Conservation (phyloP, 1,140 invertebrate species). For the Drosophila aff. region DNA sequence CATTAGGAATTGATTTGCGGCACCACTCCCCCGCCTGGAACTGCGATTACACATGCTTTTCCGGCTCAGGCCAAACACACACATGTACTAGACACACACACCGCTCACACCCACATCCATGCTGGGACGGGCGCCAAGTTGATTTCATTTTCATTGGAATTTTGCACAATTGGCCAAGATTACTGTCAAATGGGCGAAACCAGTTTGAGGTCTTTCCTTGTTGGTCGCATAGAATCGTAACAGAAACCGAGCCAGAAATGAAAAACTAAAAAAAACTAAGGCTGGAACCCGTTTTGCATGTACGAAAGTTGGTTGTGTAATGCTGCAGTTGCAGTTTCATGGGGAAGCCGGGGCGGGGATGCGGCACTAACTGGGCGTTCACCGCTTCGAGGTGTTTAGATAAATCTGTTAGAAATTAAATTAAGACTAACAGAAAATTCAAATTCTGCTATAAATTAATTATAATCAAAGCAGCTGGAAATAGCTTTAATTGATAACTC, state of each 20-base stretch:
- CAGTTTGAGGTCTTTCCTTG: slow-evolving; percentile 74
- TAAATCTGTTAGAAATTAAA: slow-evolving; percentile 74
- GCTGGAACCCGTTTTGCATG: slow-evolving; percentile 53
- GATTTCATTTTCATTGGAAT: slow-evolving; percentile 78
- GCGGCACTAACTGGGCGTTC: slow-evolving; percentile 52
- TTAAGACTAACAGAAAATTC: slow-evolving; percentile 15
- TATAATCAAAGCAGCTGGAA: background rate
- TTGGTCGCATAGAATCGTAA: slow-evolving; percentile 70
- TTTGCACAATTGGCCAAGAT: slow-evolving; percentile 72
- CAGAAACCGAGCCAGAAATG: slow-evolving; percentile 33
- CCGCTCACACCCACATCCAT: slow-evolving; percentile 3
- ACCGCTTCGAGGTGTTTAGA: slow-evolving; percentile 67
- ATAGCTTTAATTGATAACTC: slow-evolving; percentile 38
- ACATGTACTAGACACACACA: background rate
- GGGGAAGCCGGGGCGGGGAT: slow-evolving; percentile 1
- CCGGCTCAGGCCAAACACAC: slow-evolving; percentile 27
- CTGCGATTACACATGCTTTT: slow-evolving; percentile 38
- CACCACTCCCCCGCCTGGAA: slow-evolving; percentile 27
- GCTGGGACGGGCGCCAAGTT: slow-evolving; percentile 29
- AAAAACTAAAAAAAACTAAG: slow-evolving; percentile 13
- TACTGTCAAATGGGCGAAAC: slow-evolving; percentile 58
- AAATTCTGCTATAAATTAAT: background rate
- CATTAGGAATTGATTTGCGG: slow-evolving; percentile 39
- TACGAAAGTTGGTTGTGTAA: slow-evolving; percentile 70
- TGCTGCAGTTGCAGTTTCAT: slow-evolving; percentile 12